These are phyloP conservation scores for Sesia apiformis DNA, from an alignment of 2,888 invertebrate species.

Conservation along the genomic window DNA sequence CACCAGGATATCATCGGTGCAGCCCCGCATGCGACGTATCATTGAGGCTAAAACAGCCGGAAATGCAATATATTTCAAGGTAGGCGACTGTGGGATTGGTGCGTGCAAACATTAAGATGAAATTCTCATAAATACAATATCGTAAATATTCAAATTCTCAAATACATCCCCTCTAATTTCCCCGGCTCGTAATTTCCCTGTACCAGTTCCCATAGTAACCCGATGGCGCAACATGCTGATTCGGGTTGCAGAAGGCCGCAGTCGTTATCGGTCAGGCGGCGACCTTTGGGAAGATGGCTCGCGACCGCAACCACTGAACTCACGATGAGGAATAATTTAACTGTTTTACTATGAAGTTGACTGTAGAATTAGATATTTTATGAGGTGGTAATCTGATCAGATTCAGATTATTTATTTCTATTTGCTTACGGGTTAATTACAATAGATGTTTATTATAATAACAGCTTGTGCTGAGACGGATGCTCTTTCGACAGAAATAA, in stretches of 20 bases:
- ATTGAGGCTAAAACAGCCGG: no score
- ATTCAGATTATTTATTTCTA: neutral
- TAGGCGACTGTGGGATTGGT: no score
- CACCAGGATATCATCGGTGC: no score
- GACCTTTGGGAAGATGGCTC: conserved; percentile 62
- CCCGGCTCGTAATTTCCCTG: neutral
- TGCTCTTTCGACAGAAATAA: no score
- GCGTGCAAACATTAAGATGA: no score
- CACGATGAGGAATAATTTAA: neutral
- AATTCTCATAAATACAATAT: no score
- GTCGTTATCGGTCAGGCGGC: conserved; percentile 65
- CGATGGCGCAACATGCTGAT: conserved; percentile 30
- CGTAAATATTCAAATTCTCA: no score
- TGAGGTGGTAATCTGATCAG: neutral
- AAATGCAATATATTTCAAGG: no score
- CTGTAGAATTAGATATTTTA: neutral
- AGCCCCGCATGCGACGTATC: no score
- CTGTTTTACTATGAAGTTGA: neutral
- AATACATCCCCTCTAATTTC: neutral
- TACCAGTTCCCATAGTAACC: conserved; percentile 24
- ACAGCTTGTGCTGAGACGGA: no score
- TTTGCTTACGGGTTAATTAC: no score
- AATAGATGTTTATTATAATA: no score
- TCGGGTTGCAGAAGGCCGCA: conserved; percentile 53
- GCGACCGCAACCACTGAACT: conserved; percentile 8